Conservation (phyloP, 2,888 invertebrate genomes). For the Apamea sordens region DNA sequence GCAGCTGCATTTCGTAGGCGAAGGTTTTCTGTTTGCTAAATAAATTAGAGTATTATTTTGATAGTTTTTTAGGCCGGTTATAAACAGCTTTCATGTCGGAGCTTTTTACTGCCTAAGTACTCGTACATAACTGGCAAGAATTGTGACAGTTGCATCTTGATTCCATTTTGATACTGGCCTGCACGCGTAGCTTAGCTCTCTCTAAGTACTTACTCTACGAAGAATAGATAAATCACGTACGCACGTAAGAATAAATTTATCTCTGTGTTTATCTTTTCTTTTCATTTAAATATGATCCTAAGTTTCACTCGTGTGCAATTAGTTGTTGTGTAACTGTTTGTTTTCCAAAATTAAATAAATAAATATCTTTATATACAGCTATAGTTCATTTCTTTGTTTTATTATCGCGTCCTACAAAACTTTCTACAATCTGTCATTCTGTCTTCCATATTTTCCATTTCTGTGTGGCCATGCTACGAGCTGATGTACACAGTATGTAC, state of each 20-base stretch:
- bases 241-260: no score
- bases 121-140: neutral
- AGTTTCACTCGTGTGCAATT: no score
- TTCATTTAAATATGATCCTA: no score
- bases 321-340: no score
- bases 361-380: neutral
- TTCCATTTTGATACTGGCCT: neutral
- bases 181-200: neutral
- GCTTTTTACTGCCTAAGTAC: neutral
- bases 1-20: slow-evolving; percentile 55
- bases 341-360: no score
- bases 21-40: slow-evolving; percentile 22
- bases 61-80: neutral
- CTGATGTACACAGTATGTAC: neutral
- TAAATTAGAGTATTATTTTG: neutral
- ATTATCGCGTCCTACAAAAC: neutral
- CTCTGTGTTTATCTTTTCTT: neutral
- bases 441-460: neutral
- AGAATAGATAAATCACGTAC: neutral
- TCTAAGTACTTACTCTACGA: neutral
- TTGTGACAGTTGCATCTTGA: neutral
- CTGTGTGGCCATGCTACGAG: neutral
- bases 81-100: neutral
- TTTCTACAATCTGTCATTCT: neutral
- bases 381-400: neutral